phyloP scores from a whole-genome alignment of 1,140 invertebrate genomes.

The Lutraria rhynchaena region DNA sequence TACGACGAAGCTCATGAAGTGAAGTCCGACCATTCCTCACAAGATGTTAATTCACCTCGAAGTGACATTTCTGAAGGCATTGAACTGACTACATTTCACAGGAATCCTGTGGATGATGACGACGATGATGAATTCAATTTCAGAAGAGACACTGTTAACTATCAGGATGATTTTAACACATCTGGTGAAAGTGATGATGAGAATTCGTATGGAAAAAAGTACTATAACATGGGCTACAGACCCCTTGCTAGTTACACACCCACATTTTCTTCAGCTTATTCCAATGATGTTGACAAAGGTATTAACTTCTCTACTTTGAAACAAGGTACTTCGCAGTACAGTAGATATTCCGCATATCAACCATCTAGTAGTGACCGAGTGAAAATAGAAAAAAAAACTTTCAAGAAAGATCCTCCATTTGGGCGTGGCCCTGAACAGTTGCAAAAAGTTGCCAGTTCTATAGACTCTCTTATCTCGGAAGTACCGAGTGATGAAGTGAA shows the following conservation, averaged over 20 bases:
- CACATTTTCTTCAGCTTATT: constrained; percentile 41
- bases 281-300: constrained; percentile 59
- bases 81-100: constrained; percentile 68
- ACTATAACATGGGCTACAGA: constrained; percentile 47
- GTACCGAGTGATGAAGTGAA: constrained; percentile 50
- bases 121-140: constrained; percentile 47
- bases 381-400: constrained; percentile 65
- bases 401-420: constrained; percentile 65
- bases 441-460: constrained; percentile 68
- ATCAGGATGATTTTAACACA: constrained; percentile 65
- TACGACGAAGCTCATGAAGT: constrained; percentile 75
- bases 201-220: constrained; percentile 11
- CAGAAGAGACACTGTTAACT: not conserved
- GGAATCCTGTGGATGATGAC: constrained; percentile 49
- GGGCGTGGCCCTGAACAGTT: constrained; percentile 65
- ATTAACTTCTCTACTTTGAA: constrained; percentile 60
- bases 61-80: constrained; percentile 65
- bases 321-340: constrained; percentile 26
- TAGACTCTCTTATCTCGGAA: constrained; percentile 53
- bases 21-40: constrained; percentile 70
- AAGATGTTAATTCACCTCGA: constrained; percentile 69
- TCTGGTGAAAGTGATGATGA: constrained; percentile 68
- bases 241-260: constrained; percentile 17
- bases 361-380: constrained; percentile 60
- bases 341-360: constrained; percentile 23